Evolutionary conservation across 2,888 invertebrate species (phyloP), one percentile per base, ranked within the genome.

Genomic region (Oscheius sp.): DNA sequence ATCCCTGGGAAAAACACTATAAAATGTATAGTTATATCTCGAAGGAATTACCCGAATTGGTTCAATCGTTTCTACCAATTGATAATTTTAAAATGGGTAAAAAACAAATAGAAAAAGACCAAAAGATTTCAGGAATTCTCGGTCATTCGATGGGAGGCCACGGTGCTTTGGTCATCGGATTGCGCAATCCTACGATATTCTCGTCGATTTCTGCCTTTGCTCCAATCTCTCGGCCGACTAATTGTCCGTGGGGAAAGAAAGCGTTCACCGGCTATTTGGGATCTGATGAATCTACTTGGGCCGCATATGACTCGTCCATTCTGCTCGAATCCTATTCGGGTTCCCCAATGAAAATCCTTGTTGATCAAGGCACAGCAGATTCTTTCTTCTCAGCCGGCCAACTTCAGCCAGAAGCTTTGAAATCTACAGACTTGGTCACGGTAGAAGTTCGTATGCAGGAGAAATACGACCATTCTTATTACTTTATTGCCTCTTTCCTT

Each of bases 401-500:
- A 34, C 63, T 81, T n/a, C 67, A 73, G 64, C 77, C 80, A 1
- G 75, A 80, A 3, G 37, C 74, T 2, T 65, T 80, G 53, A 58
- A 61, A 10, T 64, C 71, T 10, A 71, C 70, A 3, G 33, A 15
- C 20, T 17, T 31, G 15, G 74, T 61, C 0, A n/a, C 10, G 0
- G 65, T 80, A 1, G 42, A 50, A 2, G 70, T 78, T 3, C 65
- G 76, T 20, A 55, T 77, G 66, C 76, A 74, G 25, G 45, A 92
- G 76, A 94, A 92, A 17, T 98, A 96, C 86, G 95, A 97, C 87
- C 98, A 98, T 88, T 92, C 93, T 53, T 97, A 96, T 86, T 96
- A 91, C 86, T 96, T 94, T 86, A 92, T 98, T 76, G 90, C 95
- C 0, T 91, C 93, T 0, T 97, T 93, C 87, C 92, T 98, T 64